Base-by-base conservation (phyloP, 1,140 invertebrate genomes). In the Drosophila chauvacae region DNA sequence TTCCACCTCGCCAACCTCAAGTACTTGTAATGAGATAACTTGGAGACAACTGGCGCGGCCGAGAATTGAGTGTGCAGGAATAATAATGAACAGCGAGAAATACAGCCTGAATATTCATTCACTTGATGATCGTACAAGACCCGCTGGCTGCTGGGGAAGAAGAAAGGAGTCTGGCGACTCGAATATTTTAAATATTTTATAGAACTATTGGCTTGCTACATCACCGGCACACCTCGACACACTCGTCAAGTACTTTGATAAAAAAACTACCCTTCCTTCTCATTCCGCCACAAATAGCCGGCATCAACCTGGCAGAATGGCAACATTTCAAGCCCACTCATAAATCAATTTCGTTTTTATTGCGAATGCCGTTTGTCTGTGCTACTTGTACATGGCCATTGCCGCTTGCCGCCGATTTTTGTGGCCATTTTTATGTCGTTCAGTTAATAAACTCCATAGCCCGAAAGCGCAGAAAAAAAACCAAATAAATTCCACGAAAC, bases 321-420 rank as follows among this genome's bases (percentile, higher is more conserved):
- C 60, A 64, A 56, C 65, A 59, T 75, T 81, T 50, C 71, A 60
- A 59, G 76, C 39, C 74, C 79, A 47, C 59, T 70, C 81, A 90
- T 88, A 88, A 88, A 88, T 88, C 85, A 88, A 81, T 79, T 72
- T 78, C 69, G 60, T 81, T 90, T 88, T 90, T 90, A 88, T 90
- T 75, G 63, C 42, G 50, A 60, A 50, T 65, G 70, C 79, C 79
- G 85, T 86, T 86, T 86, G 82, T 87, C 76, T 77, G 62, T 44
- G 59, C 65, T 64, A 59, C 83, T 76, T 83, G 76, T 80, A 80
- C 76, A 87, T 70, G 66, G 39, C 62, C 72, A 86, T 70, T 65
- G 83, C 69, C 72, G 55, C 59, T 70, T 63, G 76, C 65, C 68
- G 59, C 59, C 70, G 55, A 76, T 70, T 81, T 81, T 81, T 76